Evolutionary conservation across 2,113 vertebrate species (phyloP).

Genomic region (Tychaedon coryphoeus): DNA sequence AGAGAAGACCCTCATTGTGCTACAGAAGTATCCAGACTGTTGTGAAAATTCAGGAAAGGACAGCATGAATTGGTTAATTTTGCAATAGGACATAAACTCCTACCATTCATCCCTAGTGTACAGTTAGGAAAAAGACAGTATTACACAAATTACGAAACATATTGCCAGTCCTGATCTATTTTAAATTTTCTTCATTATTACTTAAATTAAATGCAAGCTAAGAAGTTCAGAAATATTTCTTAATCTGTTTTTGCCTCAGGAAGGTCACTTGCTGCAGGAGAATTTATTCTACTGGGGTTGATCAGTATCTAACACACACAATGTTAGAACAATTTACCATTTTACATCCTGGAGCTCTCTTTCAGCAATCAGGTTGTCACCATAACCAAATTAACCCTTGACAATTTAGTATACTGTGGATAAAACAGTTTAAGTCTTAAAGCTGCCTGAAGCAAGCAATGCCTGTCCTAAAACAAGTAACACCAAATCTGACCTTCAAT

Average conservation of each 20-base stretch:
- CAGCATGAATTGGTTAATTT: constrained; percentile 23
- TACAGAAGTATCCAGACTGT: background rate
- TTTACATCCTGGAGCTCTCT: background rate
- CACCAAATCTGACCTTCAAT: background rate
- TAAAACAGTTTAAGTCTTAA: background rate
- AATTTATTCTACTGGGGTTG: background rate
- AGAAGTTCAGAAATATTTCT: constrained; percentile 43
- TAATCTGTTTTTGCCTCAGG: background rate
- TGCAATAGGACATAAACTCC: constrained; percentile 29
- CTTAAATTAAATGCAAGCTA: constrained; percentile 42
- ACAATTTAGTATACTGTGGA: background rate
- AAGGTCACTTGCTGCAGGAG: background rate
- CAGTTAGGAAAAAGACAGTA: constrained; percentile 20
- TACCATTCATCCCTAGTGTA: constrained; percentile 48
- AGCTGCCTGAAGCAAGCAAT: background rate
- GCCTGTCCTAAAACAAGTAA: background rate
- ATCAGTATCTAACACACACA: background rate
- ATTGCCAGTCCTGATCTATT: constrained; percentile 34
- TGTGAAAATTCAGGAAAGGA: constrained; percentile 16
- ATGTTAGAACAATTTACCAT: background rate
- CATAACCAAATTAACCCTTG: background rate
- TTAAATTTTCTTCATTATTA: constrained; percentile 37
- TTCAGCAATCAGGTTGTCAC: background rate
- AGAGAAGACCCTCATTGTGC: background rate
- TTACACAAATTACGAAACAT: constrained; percentile 29